Evolutionary conservation across 1,140 invertebrate genomes (phyloP).

Genomic region (Platyura marginata): DNA sequence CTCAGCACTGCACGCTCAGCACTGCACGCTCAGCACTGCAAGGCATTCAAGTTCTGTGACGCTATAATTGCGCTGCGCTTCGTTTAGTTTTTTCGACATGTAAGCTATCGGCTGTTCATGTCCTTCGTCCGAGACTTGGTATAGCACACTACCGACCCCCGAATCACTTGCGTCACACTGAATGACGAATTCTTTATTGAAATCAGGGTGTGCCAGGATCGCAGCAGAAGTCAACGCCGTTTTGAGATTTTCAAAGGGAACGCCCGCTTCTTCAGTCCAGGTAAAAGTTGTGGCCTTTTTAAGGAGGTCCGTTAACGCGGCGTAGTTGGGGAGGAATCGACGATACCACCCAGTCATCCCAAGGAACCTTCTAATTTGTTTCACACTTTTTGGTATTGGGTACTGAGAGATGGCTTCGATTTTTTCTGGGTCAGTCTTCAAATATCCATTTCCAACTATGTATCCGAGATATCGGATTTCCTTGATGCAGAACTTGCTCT

Average conservation of each 20-base stretch:
- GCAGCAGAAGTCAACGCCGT: slow-evolving; percentile 13
- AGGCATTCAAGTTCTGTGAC: slow-evolving; percentile 26
- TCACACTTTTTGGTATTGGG: slow-evolving; percentile 10
- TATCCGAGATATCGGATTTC: slow-evolving; percentile 14
- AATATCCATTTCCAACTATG: slow-evolving; percentile 6
- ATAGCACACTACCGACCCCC: slow-evolving; percentile 17
- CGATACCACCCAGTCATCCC: slow-evolving; percentile 25
- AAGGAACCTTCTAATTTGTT: slow-evolving; percentile 21
- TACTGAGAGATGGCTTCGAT: slow-evolving; percentile 7
- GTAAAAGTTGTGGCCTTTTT: slow-evolving; percentile 1
- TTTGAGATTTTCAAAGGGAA: slow-evolving; percentile 16
- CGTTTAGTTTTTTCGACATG: slow-evolving; percentile 17
- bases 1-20: slow-evolving; percentile 22
- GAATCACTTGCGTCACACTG: slow-evolving; percentile 18
- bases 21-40: too few relatives aligned
- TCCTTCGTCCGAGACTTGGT: slow-evolving; percentile 10
- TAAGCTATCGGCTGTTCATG: slow-evolving; percentile 14
- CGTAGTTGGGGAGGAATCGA: slow-evolving; percentile 25
- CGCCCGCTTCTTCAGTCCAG: slow-evolving; percentile 8
- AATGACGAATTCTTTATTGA: slow-evolving; percentile 13
- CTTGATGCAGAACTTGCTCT: slow-evolving; percentile 9
- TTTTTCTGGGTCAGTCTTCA: slow-evolving; percentile 5
- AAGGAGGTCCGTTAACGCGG: slow-evolving; percentile 8
- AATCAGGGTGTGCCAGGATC: slow-evolving; percentile 17
- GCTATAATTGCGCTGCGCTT: slow-evolving; percentile 21